These are phyloP conservation scores for Eucriotettix oculatus DNA, from an alignment of 2,888 invertebrate genomes.

Conservation along the genomic window DNA sequence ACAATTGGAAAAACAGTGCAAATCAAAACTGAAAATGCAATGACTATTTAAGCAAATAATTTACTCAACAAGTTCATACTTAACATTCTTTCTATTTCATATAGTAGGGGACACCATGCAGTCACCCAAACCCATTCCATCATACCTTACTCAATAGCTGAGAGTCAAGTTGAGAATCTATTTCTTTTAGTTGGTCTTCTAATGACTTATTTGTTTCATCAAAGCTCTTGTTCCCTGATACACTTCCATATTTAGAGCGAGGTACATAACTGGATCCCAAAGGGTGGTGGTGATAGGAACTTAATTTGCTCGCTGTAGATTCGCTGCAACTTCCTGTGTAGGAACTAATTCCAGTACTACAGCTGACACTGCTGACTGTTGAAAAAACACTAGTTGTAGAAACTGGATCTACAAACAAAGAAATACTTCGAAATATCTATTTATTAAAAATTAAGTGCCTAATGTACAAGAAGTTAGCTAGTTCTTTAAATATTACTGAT, in stretches of 20 bases:
- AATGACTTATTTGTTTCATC: conserved; percentile 58
- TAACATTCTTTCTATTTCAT: too few species aligned
- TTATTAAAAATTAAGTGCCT: too few species aligned
- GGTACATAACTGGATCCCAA: conserved; percentile 6
- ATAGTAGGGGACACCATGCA: too few species aligned
- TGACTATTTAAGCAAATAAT: too few species aligned
- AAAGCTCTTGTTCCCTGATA: conserved; percentile 37
- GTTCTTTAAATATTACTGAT: too few species aligned
- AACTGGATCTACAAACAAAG: conserved; percentile 9
- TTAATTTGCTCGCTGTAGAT: conserved; percentile 15
- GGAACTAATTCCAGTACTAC: conserved; percentile 33
- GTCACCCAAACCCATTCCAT: neutral
- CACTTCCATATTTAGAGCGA: conserved; percentile 23
- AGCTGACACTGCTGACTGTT: conserved; percentile 36
- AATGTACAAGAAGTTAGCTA: too few species aligned
- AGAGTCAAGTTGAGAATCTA: conserved; percentile 59
- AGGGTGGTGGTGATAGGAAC: conserved; percentile 25
- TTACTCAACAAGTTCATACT: too few species aligned
- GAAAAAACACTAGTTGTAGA: conserved; percentile 20
- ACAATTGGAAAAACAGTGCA: too few species aligned
- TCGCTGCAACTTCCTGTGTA: conserved; percentile 34
- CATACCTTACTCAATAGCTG: conserved; percentile 46
- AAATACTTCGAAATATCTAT: too few species aligned
- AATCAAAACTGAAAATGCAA: too few species aligned
- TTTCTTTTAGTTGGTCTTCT: conserved; percentile 65